Evolutionary conservation across 2,888 invertebrate species (phyloP), one percentile per base, ranked within the genome.

Genomic region (Fissipunctia ypsillon): DNA sequence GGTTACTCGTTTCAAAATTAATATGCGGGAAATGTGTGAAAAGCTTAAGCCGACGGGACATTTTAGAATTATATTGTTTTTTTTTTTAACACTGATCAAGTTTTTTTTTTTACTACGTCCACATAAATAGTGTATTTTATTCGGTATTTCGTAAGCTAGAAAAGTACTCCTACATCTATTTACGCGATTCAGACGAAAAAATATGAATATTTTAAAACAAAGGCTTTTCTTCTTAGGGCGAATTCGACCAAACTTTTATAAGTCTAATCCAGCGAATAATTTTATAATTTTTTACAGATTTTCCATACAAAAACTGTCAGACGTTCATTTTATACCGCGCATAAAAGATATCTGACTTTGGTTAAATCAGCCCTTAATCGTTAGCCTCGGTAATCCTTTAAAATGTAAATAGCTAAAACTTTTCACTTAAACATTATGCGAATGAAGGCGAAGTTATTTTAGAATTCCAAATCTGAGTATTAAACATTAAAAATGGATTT

Each of bases 371-470:
- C n/a, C n/a, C 48, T 22, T 31, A 76, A 64, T 70, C 56, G 28
- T 64, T 35, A 52, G 54, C 52, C 28, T 50, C 22, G 19, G 16
- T 59, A 56, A 70, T 52, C 54, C 60, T 77, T 69, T 69, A 41
- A 57, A 61, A 77, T 82, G 69, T 56, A 81, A 77, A 80, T 77
- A 35, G 35, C 10, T 41, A 6, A 66, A 77, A 57, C 52, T 77
- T 80, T 80, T 67, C 35, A 65, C 65, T 76, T 38, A 43, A 76
- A 60, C 12, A 77, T 65, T 71, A 50, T 54, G 63, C 50, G 38
- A 70, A 75, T 5, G 50, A 48, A 63, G 60, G 38, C 43, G 9
- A 50, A 45, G 16, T 35, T 12, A 35, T 70, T 48, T 14, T 70
- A 43, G 2, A 43, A 43, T 35, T 38, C 2, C 12, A 64, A 71